Evolutionary conservation across 2,113 vertebrate species (phyloP), one percentile per base, ranked within the genome.

Genomic region (Abramis brama): DNA sequence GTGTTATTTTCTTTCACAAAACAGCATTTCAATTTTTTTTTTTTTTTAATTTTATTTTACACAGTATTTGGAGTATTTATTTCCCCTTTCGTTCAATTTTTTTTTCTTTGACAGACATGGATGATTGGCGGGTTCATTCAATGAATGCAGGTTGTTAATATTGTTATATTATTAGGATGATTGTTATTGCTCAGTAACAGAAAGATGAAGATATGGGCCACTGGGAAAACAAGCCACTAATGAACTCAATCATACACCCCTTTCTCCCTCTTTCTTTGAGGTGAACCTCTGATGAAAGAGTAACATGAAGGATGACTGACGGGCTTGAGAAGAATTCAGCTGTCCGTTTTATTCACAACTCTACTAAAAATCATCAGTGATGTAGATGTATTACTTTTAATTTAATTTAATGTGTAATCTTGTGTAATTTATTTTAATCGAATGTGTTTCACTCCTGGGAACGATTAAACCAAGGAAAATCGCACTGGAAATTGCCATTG

Each of bases 351-450:
- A 91, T 91, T 90, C 80, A 90, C 88, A 90, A 91, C 90, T 86
- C 89, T 92, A 90, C 90, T 92, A 86, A 88, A 73, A 92, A 93
- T 91, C 19, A 85, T 90, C 85, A 91, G 73, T 33, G 33, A 33
- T 33, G 33, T 85, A 78, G 89, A 45, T 91, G 79, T 89, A 93
- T 91, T 91, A 90, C 88, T 93, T 93, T 93, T 92, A 94, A 93
- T 93, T 89, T 92, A 88, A 91, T 89, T 93, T 92, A 94, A 93
- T 92, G 88, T 94, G 89, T 90, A 91, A 88, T 92, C 94, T 95
- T 93, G 79, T 76, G 52, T 92, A 90, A 89, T 88, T 89, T 88
- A 86, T 89, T 87, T 21, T 79, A 21, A 78, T 55, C 33, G 10
- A 39, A 27, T 62, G 59, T 84, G 84, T 92, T 85, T 88, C 90